phyloP scores from a whole-genome alignment of 1,140 invertebrate genomes.

The Drosophila orena region DNA sequence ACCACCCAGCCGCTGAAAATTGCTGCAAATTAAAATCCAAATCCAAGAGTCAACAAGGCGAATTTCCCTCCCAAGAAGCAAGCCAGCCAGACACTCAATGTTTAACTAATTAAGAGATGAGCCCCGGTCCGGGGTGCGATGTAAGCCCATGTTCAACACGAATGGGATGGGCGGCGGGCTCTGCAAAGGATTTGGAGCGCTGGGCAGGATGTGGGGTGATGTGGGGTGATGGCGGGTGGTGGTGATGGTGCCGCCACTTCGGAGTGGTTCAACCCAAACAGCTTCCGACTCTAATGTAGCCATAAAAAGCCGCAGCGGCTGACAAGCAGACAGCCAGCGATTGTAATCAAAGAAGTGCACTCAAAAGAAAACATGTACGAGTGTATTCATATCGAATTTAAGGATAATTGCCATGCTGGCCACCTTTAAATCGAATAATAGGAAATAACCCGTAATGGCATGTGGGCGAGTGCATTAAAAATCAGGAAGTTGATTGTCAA shows the following conservation, averaged over 20 bases:
- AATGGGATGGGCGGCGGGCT: not conserved
- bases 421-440: not conserved
- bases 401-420: not conserved
- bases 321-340: slow-evolving; percentile 53
- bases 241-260: slow-evolving; percentile 7
- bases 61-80: slow-evolving; percentile 23
- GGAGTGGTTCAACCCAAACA: slow-evolving; percentile 53
- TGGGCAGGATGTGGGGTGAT: not conserved
- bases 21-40: slow-evolving; percentile 48
- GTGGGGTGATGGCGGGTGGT: not conserved
- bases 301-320: slow-evolving; percentile 68
- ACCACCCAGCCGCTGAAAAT: not conserved
- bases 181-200: too few species aligned
- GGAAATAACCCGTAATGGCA: not conserved
- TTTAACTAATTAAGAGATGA: slow-evolving; percentile 76
- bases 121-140: slow-evolving; percentile 7
- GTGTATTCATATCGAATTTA: not conserved
- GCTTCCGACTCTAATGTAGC: slow-evolving; percentile 72
- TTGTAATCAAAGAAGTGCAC: slow-evolving; percentile 65
- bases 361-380: not conserved
- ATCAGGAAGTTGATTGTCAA: slow-evolving; percentile 13
- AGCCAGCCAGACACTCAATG: slow-evolving; percentile 43
- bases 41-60: slow-evolving; percentile 47
- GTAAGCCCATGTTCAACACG: slow-evolving; percentile 6
- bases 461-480: slow-evolving; percentile 5